These are phyloP conservation scores for Ectemnius cavifrons DNA, from an alignment of 2,888 invertebrate genomes.

Conservation along the genomic window DNA sequence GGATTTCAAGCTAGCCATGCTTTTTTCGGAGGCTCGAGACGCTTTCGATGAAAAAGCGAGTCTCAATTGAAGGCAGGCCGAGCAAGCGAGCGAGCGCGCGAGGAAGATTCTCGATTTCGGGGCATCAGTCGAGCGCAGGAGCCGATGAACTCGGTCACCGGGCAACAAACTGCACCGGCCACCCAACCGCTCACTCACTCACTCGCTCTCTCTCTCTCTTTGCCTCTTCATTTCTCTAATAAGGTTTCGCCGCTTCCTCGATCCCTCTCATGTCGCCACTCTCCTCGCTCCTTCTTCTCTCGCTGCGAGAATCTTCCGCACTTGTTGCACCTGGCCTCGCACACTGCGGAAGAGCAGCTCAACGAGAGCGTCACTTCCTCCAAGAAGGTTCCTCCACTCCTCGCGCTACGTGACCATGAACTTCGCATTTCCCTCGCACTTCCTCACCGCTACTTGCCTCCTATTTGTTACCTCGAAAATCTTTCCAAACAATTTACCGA, in stretches of 20 bases:
- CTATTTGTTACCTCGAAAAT: neutral
- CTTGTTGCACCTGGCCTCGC: slow-evolving; percentile 14
- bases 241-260: slow-evolving; percentile 11
- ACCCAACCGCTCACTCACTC: slow-evolving; percentile 38
- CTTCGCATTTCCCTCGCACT: neutral
- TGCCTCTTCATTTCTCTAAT: slow-evolving; percentile 3
- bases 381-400: slow-evolving; percentile 4
- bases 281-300: neutral
- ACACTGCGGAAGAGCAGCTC: no score
- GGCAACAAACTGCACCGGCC: slow-evolving; percentile 77
- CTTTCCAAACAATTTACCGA: neutral
- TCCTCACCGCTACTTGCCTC: neutral
- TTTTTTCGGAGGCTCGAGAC: slow-evolving; percentile 9
- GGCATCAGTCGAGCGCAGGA: slow-evolving; percentile 62
- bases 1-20: neutral
- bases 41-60: slow-evolving; percentile 71
- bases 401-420: neutral
- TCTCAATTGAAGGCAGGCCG: slow-evolving; percentile 48
- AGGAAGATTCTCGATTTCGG: slow-evolving; percentile 76
- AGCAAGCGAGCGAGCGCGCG: slow-evolving; percentile 25
- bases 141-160: slow-evolving; percentile 78
- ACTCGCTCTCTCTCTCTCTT: slow-evolving; percentile 27
- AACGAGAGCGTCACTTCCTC: neutral
- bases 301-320: slow-evolving; percentile 8
- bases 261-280: neutral